Evolutionary conservation across 2,113 vertebrate species (phyloP).

Genomic region (Eonycteris spelaea): DNA sequence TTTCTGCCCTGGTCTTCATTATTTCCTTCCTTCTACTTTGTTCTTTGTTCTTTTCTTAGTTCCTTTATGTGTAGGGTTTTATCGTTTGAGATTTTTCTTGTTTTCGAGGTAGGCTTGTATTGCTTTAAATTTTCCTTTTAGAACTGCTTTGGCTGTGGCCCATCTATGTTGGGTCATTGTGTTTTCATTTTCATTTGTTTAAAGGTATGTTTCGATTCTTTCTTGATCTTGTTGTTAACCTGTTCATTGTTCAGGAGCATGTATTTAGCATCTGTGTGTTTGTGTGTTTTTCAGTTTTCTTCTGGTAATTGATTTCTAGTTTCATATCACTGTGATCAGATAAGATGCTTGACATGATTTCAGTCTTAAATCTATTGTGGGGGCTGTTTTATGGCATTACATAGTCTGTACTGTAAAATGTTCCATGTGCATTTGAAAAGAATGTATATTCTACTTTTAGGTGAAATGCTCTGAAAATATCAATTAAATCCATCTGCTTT

Average conservation of each 20-base stretch:
- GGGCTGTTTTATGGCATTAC: neutral
- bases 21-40: neutral
- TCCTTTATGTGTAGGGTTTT: neutral
- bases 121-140: neutral
- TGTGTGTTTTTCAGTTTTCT: neutral
- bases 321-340: neutral
- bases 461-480: neutral
- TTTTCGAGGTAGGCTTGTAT: neutral
- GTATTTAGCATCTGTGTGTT: neutral
- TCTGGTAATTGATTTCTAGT: neutral
- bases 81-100: neutral
- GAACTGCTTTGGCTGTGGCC: neutral
- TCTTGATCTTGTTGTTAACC: neutral
- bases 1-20: neutral
- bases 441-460: neutral
- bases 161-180: neutral
- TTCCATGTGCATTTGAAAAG: neutral
- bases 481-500: neutral
- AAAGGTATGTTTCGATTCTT: neutral
- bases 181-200: neutral
- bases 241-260: neutral
- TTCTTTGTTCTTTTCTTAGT: neutral
- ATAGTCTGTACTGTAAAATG: neutral
- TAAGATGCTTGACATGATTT: neutral
- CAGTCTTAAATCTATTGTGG: neutral